Conservation (phyloP, 2,797 vertebrate genomes). For the Danio choprae region DNA sequence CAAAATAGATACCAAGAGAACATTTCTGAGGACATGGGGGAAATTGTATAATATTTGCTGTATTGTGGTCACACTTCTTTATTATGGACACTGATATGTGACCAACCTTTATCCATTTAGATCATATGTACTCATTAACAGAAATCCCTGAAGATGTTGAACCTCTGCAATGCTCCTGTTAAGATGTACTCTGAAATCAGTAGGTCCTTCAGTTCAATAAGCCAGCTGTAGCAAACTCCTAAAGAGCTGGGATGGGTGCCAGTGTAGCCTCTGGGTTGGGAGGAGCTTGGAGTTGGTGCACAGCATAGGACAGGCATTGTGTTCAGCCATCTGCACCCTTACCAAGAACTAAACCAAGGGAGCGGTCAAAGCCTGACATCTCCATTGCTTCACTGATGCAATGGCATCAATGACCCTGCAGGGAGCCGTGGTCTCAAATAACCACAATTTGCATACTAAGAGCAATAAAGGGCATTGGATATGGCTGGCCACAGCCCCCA, state of each 20-base stretch:
- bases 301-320: conserved; percentile 61
- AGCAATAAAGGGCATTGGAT: conserved; percentile 79
- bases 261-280: conserved; percentile 40
- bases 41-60: not conserved
- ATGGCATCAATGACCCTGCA: conserved; percentile 74
- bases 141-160: not conserved
- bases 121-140: not conserved
- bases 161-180: conserved; percentile 18
- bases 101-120: not conserved
- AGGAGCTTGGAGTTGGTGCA: conserved; percentile 42
- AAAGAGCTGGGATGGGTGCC: conserved; percentile 45
- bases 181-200: conserved; percentile 45
- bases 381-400: conserved; percentile 69
- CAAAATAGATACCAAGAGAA: not conserved
- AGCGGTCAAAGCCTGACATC: conserved; percentile 52
- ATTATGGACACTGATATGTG: too few species aligned
- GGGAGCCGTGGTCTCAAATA: conserved; percentile 75
- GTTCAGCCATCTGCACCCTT: conserved; percentile 58
- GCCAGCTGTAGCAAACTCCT: conserved; percentile 54
- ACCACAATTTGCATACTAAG: conserved; percentile 79
- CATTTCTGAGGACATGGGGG: not conserved
- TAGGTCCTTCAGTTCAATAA: conserved; percentile 39
- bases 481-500: conserved; percentile 62
- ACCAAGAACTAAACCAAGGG: conserved; percentile 47
- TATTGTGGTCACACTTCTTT: not conserved